phyloP scores from a whole-genome alignment of 2,113 vertebrate species.

The Myrmecophaga tridactyla region DNA sequence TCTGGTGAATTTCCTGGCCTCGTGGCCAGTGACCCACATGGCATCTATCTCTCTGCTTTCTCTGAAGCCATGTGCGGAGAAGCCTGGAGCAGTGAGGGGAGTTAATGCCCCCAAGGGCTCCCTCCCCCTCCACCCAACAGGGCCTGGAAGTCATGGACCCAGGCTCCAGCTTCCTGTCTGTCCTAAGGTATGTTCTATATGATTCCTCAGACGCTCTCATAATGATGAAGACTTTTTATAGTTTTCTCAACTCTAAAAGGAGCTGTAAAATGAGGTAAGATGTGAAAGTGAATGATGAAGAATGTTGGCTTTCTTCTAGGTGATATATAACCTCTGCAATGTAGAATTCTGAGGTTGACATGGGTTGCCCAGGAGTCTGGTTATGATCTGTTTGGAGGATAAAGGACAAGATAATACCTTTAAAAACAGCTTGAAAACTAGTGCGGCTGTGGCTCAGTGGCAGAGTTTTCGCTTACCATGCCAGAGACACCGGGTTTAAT shows the following conservation, averaged over 20 bases:
- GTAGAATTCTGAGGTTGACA: neutral
- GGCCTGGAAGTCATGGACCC: neutral
- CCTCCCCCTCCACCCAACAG: neutral
- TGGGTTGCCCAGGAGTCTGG: fast-evolving
- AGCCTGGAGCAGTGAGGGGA: neutral
- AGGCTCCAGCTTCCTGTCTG: neutral
- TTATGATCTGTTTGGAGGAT: neutral
- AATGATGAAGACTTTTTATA: neutral
- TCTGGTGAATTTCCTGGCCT: neutral
- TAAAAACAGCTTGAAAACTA: too few relatives aligned
- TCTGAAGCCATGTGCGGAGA: neutral
- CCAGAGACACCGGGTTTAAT: too few relatives aligned
- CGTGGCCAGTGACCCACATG: neutral
- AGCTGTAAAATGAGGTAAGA: fast-evolving
- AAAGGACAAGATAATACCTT: neutral
- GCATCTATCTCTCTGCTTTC: neutral
- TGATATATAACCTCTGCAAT: fast-evolving
- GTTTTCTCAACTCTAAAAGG: too few relatives aligned
- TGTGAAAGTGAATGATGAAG: neutral
- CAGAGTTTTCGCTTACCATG: too few relatives aligned
- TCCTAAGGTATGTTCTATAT: neutral
- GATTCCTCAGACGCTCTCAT: neutral
- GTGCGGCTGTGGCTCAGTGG: too few relatives aligned
- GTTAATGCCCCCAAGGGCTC: neutral
- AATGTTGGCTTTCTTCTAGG: too few relatives aligned